These are phyloP conservation scores for Strigamia maritima DNA, from an alignment of 2,888 invertebrate species.

Conservation along the genomic window DNA sequence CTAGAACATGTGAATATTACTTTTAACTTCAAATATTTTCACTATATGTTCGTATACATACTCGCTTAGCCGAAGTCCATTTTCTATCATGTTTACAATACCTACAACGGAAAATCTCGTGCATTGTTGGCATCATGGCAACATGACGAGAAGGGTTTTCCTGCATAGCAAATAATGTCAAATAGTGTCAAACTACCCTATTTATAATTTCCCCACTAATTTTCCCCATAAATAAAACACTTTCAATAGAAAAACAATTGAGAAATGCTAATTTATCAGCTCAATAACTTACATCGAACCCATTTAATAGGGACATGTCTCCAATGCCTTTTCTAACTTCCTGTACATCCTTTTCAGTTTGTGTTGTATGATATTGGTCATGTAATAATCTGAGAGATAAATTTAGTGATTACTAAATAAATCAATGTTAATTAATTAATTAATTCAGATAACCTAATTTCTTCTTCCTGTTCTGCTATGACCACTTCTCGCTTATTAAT, in stretches of 20 bases:
- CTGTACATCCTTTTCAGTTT: not conserved
- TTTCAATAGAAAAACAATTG: no score
- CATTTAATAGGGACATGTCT: not conserved
- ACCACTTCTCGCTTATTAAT: constrained; percentile 17
- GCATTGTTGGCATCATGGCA: constrained; percentile 2
- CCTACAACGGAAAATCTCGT: not conserved
- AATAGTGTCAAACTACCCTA: not conserved
- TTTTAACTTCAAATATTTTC: not conserved
- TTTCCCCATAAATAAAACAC: no score
- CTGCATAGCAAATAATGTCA: not conserved
- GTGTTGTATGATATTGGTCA: not conserved
- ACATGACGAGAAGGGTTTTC: not conserved
- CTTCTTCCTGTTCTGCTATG: not conserved
- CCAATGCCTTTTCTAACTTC: not conserved
- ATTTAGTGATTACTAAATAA: not conserved
- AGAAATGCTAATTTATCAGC: no score
- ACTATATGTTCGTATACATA: not conserved
- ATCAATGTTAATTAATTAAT: no score
- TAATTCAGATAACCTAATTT: not conserved
- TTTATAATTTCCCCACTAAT: no score
- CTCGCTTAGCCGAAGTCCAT: not conserved
- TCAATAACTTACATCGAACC: not conserved
- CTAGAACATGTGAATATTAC: not conserved
- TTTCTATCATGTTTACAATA: not conserved
- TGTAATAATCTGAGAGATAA: not conserved